Evolutionary conservation across 2,113 vertebrate species (phyloP).

Genomic region (Pollimyrus isidori): DNA sequence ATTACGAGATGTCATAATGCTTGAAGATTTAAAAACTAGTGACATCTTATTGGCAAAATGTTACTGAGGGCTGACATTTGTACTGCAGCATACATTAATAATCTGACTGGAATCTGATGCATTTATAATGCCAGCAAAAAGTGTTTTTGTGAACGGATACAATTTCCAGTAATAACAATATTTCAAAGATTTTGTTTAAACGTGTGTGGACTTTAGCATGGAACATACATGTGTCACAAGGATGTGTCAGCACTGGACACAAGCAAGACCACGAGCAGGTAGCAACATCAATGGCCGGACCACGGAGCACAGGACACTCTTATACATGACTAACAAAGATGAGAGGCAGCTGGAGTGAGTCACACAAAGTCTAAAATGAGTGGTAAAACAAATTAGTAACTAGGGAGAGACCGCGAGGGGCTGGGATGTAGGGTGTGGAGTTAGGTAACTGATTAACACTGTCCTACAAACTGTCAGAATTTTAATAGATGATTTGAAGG

Average conservation of each 20-base stretch:
- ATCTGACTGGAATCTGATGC: neutral
- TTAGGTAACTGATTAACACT: neutral
- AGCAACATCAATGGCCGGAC: too few relatives aligned
- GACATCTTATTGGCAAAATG: neutral
- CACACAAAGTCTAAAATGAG: too few relatives aligned
- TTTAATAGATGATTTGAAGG: neutral
- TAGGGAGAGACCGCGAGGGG: too few relatives aligned
- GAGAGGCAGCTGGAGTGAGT: too few relatives aligned
- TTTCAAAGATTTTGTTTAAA: neutral
- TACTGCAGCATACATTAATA: neutral
- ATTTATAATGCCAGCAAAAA: neutral
- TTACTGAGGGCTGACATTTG: neutral
- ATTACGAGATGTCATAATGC: neutral
- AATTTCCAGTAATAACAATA: neutral
- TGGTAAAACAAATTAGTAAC: too few relatives aligned
- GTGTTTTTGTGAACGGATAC: neutral
- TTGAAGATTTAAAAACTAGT: conserved; percentile 3
- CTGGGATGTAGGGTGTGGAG: neutral
- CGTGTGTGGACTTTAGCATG: neutral
- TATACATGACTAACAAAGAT: too few relatives aligned
- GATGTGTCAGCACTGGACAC: too few relatives aligned
- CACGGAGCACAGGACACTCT: too few relatives aligned
- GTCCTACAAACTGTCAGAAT: neutral
- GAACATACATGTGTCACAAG: neutral
- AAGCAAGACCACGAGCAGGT: too few relatives aligned